Evolutionary conservation across 2,888 invertebrate genomes (phyloP), one percentile per base, ranked within the genome.

Genomic region (Drosophila atripex): DNA sequence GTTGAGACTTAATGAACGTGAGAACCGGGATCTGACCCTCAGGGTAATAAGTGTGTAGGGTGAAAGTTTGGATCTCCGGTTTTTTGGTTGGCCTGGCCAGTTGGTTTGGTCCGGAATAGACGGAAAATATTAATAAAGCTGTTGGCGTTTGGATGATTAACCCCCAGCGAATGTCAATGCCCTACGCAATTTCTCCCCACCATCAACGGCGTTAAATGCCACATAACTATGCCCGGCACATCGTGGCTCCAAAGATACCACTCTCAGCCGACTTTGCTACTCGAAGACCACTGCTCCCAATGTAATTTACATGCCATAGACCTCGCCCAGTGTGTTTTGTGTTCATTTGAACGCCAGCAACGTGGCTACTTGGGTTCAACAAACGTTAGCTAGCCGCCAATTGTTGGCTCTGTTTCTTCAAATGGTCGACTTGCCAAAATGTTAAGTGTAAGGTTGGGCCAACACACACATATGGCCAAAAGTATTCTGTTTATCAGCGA

Each of bases 101-200:
- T 21, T 12, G 21, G 43, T 47, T 53, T 16, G 39, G 61, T 59
- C n/a, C 57, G 8, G 23, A 23, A 28, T 45, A 38, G 16, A 45
- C 63, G 51, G 51, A 12, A 71, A 56, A 55, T 63, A 71, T 66
- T 70, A 77, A 82, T 82, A 66, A 71, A 57, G 50, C 58, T 69
- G 82, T 82, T 68, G 78, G 61, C 70, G 21, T 41, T 18, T 63
- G 53, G 23, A 57, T 39, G 38, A 45, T 43, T 41, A 32, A n/a
- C 30, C 49, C 21, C 47, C 21, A 50, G 32, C 38, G 18, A 50
- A 65, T 73, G 82, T 83, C 82, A 87, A 82, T 87, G 82, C 68
- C 88, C 82, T 85, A 85, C 83, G 88, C 79, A 87, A 82, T 87
- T 87, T 83, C 88, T 82, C 88, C 70, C 63, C 64, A 68, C 83